Evolutionary conservation across 2,888 invertebrate genomes (phyloP), one percentile per base, ranked within the genome.

Genomic region (Hesperia comma): DNA sequence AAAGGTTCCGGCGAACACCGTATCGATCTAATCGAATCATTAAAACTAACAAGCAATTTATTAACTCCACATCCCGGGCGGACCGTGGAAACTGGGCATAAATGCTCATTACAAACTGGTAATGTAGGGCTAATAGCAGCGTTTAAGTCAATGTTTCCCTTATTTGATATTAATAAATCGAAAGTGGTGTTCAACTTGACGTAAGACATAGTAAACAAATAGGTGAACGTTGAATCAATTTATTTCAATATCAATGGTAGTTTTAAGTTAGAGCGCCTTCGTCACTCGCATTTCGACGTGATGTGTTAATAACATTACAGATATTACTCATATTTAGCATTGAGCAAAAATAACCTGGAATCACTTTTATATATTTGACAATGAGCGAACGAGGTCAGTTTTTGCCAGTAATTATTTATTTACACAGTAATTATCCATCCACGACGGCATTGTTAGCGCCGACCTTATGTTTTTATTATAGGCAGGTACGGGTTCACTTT

Each of bases 21-120:
- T 80, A 81, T 82, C 82, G 83, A 81, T 81, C 79, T 87, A 86
- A 88, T 88, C 86, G 86, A 88, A 85, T 87, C 83, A 83, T 81
- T 82, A 81, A 61, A 75, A 74, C 81, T 81, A 85, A 86, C 81
- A 83, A 82, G 81, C 84, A 84, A 88, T 90, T 85, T 86, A 81
- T 61, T 61, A 67, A 61, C 55, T 66, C 55, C 53, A 55, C 55
- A 67, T 61, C 49, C 67, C 54, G 32, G 15, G 17, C 15, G 54
- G 54, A 54, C 32, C 21, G 40, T 26, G 67, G 60, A 67, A 67
- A 67, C 67, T 55, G 10, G 46, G 37, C 61, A 55, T 61, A 61
- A 26, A 46, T n/a, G n/a, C 26, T 67, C 40, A 61, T 67, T 67
- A 61, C 57, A 60, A 58, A 64, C 58, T 60, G 60, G 60, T 60